Evolutionary conservation across 2,797 vertebrate species (phyloP).

Genomic region (Phaenicophaeus curvirostris): DNA sequence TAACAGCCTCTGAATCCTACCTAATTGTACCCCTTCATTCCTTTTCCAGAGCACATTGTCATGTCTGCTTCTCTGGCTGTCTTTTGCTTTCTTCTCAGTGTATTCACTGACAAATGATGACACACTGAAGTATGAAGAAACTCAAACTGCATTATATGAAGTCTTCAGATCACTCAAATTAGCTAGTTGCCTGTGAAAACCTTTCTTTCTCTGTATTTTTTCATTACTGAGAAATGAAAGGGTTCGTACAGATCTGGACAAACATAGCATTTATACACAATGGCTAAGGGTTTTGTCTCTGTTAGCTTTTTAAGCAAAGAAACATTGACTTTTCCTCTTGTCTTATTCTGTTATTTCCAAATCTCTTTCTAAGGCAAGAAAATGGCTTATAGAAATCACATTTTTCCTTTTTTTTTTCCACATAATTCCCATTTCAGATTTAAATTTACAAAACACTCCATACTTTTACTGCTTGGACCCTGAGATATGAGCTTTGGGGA

Average conservation of each 20-base stretch:
- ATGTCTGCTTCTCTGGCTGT: neutral
- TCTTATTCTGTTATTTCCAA: neutral
- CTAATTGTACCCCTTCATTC: neutral
- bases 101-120: constrained; percentile 16
- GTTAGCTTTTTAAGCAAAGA: neutral
- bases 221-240: neutral
- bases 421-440: neutral
- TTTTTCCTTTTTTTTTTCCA: neutral
- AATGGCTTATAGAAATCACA: neutral
- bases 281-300: neutral
- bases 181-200: neutral
- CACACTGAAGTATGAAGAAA: neutral
- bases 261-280: neutral
- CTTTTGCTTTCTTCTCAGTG: neutral
- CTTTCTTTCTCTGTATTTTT: neutral
- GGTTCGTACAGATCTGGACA: neutral
- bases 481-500: neutral
- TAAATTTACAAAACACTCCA: neutral
- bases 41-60: constrained; percentile 4
- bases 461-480: neutral
- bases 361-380: neutral
- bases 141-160: neutral
- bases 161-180: neutral
- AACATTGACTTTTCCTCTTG: neutral
- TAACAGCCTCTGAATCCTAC: constrained; percentile 17